phyloP scores from a whole-genome alignment of 2,113 vertebrate genomes.

The Tyto alba region DNA sequence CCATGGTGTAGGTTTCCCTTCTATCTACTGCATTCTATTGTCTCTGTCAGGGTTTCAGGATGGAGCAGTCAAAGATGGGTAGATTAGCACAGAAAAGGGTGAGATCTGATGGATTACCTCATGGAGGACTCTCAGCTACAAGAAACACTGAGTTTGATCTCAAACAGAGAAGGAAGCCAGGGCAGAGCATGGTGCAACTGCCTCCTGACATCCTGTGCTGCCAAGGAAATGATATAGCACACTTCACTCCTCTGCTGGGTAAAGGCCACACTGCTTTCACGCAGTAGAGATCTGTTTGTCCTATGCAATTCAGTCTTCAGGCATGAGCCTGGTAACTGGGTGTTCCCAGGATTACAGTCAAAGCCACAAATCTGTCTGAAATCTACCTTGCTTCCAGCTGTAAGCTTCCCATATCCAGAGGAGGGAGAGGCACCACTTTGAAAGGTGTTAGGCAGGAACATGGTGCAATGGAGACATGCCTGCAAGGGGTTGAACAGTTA shows the following conservation, averaged over 20 bases:
- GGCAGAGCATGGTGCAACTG: neutral
- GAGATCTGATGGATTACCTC: neutral
- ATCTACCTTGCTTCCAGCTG: neutral
- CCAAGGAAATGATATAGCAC: neutral
- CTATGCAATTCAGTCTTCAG: neutral
- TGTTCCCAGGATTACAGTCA: neutral
- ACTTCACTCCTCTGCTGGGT: neutral
- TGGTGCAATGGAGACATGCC: neutral
- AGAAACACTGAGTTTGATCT: neutral
- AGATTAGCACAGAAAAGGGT: neutral
- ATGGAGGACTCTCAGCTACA: neutral
- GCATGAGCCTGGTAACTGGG: rapidly evolving
- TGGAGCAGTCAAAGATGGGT: neutral
- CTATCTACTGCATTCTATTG: neutral
- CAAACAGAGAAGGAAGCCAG: neutral
- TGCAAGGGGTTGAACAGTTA: neutral
- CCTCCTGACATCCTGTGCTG: neutral
- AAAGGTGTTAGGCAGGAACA: neutral
- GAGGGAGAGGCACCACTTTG: neutral
- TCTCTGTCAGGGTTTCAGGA: neutral
- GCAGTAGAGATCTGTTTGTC: neutral
- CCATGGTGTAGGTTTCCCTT: neutral
- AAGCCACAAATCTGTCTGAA: neutral
- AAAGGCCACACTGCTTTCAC: neutral
- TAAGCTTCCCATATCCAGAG: neutral